Percentiles rank a stretch among this genome's conserved stretches.
phyloP scores from a whole-genome alignment of 2,888 invertebrate species.

The Cetonia aurata region DNA sequence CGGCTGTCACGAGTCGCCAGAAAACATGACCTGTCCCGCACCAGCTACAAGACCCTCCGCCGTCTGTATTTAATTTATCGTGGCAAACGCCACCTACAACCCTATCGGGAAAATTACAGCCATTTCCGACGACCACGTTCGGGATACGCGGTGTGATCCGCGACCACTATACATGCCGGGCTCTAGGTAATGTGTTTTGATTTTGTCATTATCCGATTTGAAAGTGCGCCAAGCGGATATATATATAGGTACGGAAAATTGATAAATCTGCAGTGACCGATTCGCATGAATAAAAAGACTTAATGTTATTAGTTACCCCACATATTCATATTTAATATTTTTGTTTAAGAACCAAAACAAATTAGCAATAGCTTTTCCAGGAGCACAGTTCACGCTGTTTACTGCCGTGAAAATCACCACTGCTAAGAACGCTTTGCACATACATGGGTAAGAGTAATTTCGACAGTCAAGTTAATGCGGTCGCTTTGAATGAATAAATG shows the following conservation, averaged over 20 bases:
- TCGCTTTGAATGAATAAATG: constrained; percentile 20
- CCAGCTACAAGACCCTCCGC: constrained; percentile 55
- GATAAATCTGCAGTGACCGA: too few relatives aligned
- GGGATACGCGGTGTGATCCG: too few relatives aligned
- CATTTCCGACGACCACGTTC: constrained; percentile 53
- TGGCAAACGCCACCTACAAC: constrained; percentile 49
- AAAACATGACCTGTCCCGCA: constrained; percentile 56
- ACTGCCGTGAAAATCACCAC: too few relatives aligned
- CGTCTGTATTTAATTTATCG: constrained; percentile 60
- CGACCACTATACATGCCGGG: too few relatives aligned
- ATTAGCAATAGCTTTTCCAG: too few relatives aligned
- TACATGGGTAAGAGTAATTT: constrained; percentile 15
- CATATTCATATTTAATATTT: too few relatives aligned
- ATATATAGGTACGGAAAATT: too few relatives aligned
- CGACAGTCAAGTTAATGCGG: constrained; percentile 24
- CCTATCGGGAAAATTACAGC: constrained; percentile 59
- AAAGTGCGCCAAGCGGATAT: background rate
- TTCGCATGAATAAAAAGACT: too few relatives aligned
- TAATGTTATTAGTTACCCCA: too few relatives aligned
- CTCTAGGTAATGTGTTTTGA: too few relatives aligned
- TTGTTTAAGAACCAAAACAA: too few relatives aligned
- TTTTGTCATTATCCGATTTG: background rate
- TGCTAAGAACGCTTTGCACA: background rate
- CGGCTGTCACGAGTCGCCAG: constrained; percentile 54
- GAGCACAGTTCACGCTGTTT: too few relatives aligned